Evolutionary conservation across 2,888 invertebrate species (phyloP), one percentile per base, ranked within the genome.

Genomic region (Chirona hameri): DNA sequence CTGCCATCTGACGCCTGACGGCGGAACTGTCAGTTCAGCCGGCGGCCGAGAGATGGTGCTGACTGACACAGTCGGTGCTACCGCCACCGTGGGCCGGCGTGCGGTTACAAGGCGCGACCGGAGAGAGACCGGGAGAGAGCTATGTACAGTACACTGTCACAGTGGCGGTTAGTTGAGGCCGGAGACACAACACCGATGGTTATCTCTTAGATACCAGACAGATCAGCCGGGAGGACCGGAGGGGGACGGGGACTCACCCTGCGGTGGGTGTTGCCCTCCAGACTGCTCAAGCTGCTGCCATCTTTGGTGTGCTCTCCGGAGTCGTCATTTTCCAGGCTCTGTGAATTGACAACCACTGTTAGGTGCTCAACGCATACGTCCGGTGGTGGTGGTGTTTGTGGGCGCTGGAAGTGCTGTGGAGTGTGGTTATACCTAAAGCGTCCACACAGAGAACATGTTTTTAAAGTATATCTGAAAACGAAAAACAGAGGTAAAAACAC

Each of bases 201-300:
- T 39, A 39, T 39, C 39, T 39, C 39, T 5, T 2, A 39, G 39
- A 39, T 39, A 39, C 39, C 39, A 39, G 39, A 39, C 52, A 12
- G 52, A 18, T 52, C 52, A 12, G 52, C 18, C 15, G 52, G 12
- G 7, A 18, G 52, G 29, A 29, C 69, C 0, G 46, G 21, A 18
- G 31, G 18, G 15, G 72, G 15, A 14, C 69, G 31, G 46, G 21
- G 39, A 31, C 76, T 76, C 31, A 76, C 76, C 76, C 76, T 14
- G 24, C 76, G 76, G 76, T 76, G 76, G 46, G 24, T 9, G 76
- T 76, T 76, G 46, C 46, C 76, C 76, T 76, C 76, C 76, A 76
- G 46, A 46, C 76, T 76, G 46, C 12, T 76, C 52, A 52, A 18
- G 24, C 46, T 76, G 24, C 46, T 76, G 76, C 76, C n/a, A 39